A percentile compares a stretch with the other conserved stretches of the same genome.
phyloP scores from a whole-genome alignment of 2,797 vertebrate genomes.

The Leucoraja ocellata region DNA sequence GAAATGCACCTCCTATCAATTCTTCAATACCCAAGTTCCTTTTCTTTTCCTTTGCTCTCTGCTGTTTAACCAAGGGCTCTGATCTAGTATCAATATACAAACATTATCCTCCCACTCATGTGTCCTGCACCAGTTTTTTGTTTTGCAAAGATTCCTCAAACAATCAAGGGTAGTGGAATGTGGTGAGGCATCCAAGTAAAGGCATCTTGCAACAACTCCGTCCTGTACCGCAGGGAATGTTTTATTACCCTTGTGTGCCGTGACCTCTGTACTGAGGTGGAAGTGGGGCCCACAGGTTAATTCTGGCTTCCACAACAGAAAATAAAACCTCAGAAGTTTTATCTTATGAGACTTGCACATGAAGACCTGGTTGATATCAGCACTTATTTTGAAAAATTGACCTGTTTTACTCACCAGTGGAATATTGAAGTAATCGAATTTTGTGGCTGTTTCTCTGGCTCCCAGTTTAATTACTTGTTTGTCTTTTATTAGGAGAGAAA shows the following conservation, averaged over 20 bases:
- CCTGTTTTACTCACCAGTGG: slow-evolving; percentile 69
- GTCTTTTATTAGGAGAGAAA: slow-evolving; percentile 94
- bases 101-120: background rate
- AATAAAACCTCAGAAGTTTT: slow-evolving; percentile 54
- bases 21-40: background rate
- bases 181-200: background rate
- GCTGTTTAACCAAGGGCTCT: background rate
- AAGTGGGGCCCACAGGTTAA: background rate
- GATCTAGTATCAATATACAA: background rate
- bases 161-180: background rate
- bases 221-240: too few species aligned
- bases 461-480: slow-evolving; percentile 97
- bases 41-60: background rate
- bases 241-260: background rate
- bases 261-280: background rate
- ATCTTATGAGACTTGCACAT: slow-evolving; percentile 51
- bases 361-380: slow-evolving; percentile 68
- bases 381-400: slow-evolving; percentile 78
- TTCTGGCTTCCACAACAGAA: background rate
- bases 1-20: background rate
- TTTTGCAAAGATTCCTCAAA: background rate
- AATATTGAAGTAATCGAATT: slow-evolving; percentile 89
- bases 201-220: background rate
- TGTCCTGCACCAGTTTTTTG: background rate
- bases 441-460: slow-evolving; percentile 78